Conservation (phyloP, 2,797 vertebrate genomes). For the Glossophaga mutica region DNA sequence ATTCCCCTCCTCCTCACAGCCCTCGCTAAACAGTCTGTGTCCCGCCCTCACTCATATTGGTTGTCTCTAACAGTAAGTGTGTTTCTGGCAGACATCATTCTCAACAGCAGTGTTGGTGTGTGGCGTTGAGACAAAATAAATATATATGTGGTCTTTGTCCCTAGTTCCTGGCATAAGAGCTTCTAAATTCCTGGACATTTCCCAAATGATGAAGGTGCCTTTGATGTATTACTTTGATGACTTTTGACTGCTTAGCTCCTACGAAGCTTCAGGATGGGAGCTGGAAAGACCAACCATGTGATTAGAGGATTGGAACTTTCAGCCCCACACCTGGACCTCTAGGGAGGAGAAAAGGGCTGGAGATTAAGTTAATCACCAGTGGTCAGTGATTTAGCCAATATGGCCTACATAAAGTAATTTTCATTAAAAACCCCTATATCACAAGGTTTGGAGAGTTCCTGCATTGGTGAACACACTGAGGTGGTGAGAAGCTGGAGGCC, state of each 20-base stretch:
- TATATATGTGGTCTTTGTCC: background rate
- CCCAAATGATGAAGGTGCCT: background rate
- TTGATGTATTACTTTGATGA: background rate
- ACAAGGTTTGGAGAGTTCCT: background rate
- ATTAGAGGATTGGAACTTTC: background rate
- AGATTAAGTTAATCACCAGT: background rate
- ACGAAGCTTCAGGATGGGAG: background rate
- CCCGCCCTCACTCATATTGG: background rate
- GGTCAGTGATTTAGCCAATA: background rate
- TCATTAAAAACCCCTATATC: background rate
- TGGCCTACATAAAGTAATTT: background rate
- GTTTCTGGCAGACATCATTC: slow-evolving; percentile 2
- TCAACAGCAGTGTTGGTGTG: background rate
- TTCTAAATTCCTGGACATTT: background rate
- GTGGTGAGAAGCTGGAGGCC: background rate
- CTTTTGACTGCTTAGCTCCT: background rate
- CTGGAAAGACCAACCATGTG: background rate
- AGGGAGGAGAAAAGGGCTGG: background rate
- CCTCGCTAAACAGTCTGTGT: background rate
- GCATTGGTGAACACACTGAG: background rate
- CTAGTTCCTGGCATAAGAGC: background rate
- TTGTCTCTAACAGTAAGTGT: background rate
- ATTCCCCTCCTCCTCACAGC: background rate
- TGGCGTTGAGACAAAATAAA: background rate
- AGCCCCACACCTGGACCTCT: background rate